phyloP scores from a whole-genome alignment of 2,797 vertebrate species.

The Lepidocolaptes lacrymiger region DNA sequence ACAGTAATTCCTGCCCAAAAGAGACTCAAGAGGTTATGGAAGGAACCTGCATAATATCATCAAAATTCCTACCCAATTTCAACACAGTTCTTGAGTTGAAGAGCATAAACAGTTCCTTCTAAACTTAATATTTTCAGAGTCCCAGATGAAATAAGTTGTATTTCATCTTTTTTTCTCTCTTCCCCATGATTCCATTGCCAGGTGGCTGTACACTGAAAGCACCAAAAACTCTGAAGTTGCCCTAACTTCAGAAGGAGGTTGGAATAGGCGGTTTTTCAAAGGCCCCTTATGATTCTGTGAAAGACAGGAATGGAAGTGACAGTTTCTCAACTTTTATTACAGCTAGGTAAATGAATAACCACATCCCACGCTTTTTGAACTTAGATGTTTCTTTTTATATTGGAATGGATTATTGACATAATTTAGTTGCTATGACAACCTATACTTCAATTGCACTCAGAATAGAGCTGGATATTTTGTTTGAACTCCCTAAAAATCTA shows the following conservation, averaged over 20 bases:
- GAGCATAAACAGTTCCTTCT: background rate
- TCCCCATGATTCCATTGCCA: background rate
- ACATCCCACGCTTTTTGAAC: slow-evolving; percentile 40
- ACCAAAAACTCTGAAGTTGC: background rate
- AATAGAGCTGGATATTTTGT: background rate
- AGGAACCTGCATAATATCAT: background rate
- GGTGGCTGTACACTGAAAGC: background rate
- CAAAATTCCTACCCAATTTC: background rate
- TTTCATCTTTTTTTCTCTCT: background rate
- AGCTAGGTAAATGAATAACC: slow-evolving; percentile 46
- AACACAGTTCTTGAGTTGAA: background rate
- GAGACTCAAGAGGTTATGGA: background rate
- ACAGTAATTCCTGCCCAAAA: background rate
- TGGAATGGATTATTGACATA: slow-evolving; percentile 32
- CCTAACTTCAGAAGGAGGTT: slow-evolving; percentile 20
- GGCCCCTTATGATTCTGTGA: background rate
- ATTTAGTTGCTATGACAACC: slow-evolving; percentile 56
- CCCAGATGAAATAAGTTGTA: background rate
- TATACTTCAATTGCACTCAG: background rate
- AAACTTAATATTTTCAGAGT: background rate
- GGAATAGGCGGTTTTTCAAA: background rate
- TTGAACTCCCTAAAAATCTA: background rate
- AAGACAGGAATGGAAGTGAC: slow-evolving; percentile 22
- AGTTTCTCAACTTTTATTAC: slow-evolving; percentile 29
- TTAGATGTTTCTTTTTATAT: slow-evolving; percentile 33